phyloP scores from a whole-genome alignment of 1,140 invertebrate species.

The Coenobita brevimanus region DNA sequence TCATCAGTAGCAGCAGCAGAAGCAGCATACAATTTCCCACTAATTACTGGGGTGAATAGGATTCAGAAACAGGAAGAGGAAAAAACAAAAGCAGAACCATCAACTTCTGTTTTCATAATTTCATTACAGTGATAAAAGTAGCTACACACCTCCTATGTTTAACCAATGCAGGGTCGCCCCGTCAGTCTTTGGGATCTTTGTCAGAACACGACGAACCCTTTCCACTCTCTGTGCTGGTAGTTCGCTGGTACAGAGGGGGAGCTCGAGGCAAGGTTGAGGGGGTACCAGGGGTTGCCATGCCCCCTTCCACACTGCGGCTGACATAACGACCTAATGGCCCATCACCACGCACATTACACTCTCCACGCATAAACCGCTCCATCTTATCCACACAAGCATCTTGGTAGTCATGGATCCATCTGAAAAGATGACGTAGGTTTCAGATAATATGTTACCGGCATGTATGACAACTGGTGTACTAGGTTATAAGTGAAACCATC shows the following conservation, averaged over 20 bases:
- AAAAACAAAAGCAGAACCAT: too few relatives aligned
- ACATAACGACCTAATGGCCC: constrained; percentile 51
- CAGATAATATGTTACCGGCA: background rate
- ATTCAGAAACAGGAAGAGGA: too few relatives aligned
- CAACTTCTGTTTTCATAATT: background rate
- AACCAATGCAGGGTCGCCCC: constrained; percentile 69
- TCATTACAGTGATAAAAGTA: background rate
- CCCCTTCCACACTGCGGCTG: constrained; percentile 80
- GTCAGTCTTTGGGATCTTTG: constrained; percentile 76
- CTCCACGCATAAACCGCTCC: constrained; percentile 80
- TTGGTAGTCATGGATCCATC: constrained; percentile 99
- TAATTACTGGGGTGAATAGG: too few relatives aligned
- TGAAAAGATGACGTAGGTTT: constrained; percentile 70
- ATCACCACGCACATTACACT: constrained; percentile 69
- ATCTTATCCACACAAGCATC: constrained; percentile 99
- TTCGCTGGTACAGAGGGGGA: constrained; percentile 83
- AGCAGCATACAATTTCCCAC: too few relatives aligned
- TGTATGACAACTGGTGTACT: too few relatives aligned
- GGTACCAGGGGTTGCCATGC: constrained; percentile 84
- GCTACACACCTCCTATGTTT: constrained; percentile 63
- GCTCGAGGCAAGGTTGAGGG: constrained; percentile 74
- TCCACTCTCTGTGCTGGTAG: constrained; percentile 84
- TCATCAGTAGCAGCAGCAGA: too few relatives aligned
- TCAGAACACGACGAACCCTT: constrained; percentile 79
- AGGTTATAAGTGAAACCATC: too few relatives aligned